Evolutionary conservation across 2,888 invertebrate species (phyloP), one percentile per base, ranked within the genome.

Genomic region (Timema podura): DNA sequence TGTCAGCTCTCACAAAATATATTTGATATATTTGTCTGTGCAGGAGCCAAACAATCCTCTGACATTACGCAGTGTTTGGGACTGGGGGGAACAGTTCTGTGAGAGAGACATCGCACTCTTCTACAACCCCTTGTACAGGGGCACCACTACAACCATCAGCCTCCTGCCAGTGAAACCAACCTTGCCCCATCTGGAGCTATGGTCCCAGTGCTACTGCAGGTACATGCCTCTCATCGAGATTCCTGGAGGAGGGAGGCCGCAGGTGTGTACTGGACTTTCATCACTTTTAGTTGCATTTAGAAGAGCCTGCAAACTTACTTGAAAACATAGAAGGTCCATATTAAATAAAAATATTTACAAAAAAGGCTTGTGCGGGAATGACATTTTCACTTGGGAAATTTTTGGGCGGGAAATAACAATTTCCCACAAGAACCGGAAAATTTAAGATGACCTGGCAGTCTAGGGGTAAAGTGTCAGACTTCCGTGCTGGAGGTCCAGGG

Each of bases 31-130:
- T 30, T 30, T 30, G 30, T 30, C 30, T 64, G 77, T 77, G 71
- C 70, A 85, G 84, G 84, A 84, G 74, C 78, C 79, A 13, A 80
- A 78, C 64, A 82, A 80, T 70, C 83, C 83, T 5, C 82, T 92
- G 68, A 84, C 89, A 11, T 82, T 90, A 64, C 85, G 93, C 6
- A 91, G 92, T 6, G 89, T 92, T 3, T 96, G 96, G 96, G 92
- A 95, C 78, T 96, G 95, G 95, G 87, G 88, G 70, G 90, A 92
- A 77, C 95, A 95, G 81, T 95, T 95, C 79, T 85, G 87, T 0
- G 91, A 92, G 65, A 89, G 89, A 70, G 95, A 96, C 78, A 89
- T 91, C 71, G 65, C 70, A 9, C 59, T 69, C 15, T 96, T 96
- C 80, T 88, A 89, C 78, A 96, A 96, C 81, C 95, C 96, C 0